Evolutionary conservation across 37 sponge, comb jelly and placozoan genomes (phyloP).

Genomic region (Halisarca cf. caerulea): DNA sequence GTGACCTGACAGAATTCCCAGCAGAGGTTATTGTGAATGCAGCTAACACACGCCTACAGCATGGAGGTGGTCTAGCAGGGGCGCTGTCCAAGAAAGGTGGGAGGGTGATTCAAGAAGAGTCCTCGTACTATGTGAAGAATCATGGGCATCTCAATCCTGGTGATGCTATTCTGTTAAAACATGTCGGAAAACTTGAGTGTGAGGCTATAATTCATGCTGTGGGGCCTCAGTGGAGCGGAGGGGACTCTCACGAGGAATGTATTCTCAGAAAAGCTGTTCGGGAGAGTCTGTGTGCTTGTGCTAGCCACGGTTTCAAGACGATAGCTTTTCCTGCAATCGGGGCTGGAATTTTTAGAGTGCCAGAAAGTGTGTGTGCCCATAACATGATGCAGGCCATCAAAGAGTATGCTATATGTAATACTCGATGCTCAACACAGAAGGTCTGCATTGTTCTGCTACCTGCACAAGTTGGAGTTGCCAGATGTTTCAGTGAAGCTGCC

Average conservation of each 20-base stretch:
- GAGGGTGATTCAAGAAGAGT: conserved; percentile 50
- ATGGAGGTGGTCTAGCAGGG: conserved; percentile 62
- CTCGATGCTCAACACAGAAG: too few species aligned
- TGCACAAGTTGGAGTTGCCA: too few species aligned
- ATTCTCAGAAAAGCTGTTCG: conserved; percentile 26
- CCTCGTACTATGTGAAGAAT: not conserved
- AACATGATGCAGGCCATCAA: conserved; percentile 22
- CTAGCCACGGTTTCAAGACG: not conserved
- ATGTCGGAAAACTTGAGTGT: conserved; percentile 54
- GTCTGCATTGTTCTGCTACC: too few species aligned
- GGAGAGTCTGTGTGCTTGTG: not conserved
- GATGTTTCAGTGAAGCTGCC: too few species aligned
- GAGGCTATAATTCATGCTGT: conserved; percentile 71
- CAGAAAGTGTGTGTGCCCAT: not conserved
- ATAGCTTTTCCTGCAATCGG: conserved; percentile 17
- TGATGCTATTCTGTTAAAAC: conserved; percentile 40
- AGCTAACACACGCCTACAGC: conserved; percentile 60
- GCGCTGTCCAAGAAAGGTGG: conserved; percentile 64
- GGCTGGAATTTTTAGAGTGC: conserved; percentile 18
- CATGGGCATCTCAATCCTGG: conserved; percentile 46
- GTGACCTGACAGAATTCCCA: conserved; percentile 67
- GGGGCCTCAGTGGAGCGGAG: conserved; percentile 50
- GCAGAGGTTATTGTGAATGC: conserved; percentile 82
- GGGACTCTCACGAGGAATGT: conserved; percentile 12
- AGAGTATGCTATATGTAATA: not conserved